phyloP scores from a whole-genome alignment of 2,888 invertebrate species.

The Patella ulyssiponensis region DNA sequence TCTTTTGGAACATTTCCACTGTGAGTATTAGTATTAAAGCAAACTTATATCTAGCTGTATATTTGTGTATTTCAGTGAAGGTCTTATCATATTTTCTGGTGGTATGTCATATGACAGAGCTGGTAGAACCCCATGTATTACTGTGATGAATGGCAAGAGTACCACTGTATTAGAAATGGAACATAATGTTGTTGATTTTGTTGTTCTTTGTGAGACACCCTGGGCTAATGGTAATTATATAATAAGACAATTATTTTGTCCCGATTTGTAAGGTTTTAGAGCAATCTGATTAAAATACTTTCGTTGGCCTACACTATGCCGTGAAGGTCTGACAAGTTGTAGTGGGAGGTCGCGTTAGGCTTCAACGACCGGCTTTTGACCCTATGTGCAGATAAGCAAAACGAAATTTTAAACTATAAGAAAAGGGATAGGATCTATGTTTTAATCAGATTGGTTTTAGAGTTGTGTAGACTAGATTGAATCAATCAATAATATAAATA shows the following conservation, averaged over 20 bases:
- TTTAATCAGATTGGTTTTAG: neutral
- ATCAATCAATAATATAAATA: too few relatives aligned
- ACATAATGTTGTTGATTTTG: constrained; percentile 96
- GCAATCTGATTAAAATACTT: neutral
- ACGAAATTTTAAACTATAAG: too few relatives aligned
- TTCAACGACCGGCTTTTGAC: too few relatives aligned
- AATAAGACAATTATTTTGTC: neutral
- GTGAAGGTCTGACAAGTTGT: neutral
- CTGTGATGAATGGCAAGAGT: constrained; percentile 95
- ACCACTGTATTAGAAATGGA: constrained; percentile 99
- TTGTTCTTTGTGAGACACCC: constrained; percentile 94
- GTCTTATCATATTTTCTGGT: constrained; percentile 96
- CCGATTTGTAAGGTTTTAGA: neutral
- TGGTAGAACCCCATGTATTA: constrained; percentile 89
- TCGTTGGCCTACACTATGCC: neutral
- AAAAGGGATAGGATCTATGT: neutral
- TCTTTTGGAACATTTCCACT: too few relatives aligned
- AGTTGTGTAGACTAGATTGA: too few relatives aligned
- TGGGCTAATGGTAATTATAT: constrained; percentile 84
- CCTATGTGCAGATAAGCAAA: too few relatives aligned
- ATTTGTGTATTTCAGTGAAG: constrained; percentile 76
- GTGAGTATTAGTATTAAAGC: too few relatives aligned
- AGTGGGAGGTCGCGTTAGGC: too few relatives aligned
- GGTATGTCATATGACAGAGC: constrained; percentile 92
- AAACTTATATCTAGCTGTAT: too few relatives aligned